phyloP scores from a whole-genome alignment of 2,797 vertebrate species.

The Heterohyrax brucei region DNA sequence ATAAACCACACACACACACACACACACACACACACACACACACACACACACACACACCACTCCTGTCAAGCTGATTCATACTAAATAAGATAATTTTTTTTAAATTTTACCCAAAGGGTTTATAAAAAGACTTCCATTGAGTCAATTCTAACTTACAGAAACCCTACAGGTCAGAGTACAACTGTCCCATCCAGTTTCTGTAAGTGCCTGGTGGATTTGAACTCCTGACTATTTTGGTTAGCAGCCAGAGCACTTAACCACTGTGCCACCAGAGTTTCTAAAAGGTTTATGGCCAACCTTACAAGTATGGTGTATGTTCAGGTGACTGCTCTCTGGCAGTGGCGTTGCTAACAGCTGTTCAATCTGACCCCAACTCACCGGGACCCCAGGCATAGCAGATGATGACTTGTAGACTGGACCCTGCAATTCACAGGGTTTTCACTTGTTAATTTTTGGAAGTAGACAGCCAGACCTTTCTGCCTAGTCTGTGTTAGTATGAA shows the following conservation, averaged over 20 bases:
- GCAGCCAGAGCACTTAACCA: too few species aligned
- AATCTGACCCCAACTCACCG: background rate
- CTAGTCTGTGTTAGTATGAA: background rate
- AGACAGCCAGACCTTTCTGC: background rate
- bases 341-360: background rate
- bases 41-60: too few species aligned
- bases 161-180: too few species aligned
- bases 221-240: too few species aligned
- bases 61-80: too few species aligned
- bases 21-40: too few species aligned
- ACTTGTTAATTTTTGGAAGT: background rate
- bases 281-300: slow-evolving; percentile 35
- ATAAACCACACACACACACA: too few species aligned
- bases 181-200: too few species aligned
- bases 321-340: background rate
- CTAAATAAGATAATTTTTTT: slow-evolving; percentile 24
- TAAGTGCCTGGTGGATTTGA: too few species aligned
- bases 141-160: too few species aligned
- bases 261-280: too few species aligned
- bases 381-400: background rate
- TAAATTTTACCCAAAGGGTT: slow-evolving; percentile 16
- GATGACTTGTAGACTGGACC: background rate
- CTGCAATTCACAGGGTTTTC: background rate
- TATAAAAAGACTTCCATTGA: too few species aligned
- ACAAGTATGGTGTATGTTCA: background rate